A percentile compares a stretch with the other conserved stretches of the same genome.
Conservation (phyloP, 2,113 vertebrate genomes). For the Nansenia antarctica region DNA sequence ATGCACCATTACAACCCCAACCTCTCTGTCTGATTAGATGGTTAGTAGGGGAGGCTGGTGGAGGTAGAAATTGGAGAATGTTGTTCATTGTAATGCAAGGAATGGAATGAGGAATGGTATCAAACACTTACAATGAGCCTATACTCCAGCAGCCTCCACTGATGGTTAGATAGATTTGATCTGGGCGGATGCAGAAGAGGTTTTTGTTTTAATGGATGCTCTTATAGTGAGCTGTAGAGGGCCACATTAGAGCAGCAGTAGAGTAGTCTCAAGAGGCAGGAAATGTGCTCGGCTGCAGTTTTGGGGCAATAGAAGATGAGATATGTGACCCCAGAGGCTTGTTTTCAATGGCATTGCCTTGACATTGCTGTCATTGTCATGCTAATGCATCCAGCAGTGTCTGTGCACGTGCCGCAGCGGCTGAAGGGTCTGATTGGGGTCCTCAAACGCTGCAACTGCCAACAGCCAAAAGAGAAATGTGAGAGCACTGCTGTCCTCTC, state of each 20-base stretch:
- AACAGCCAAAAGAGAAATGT: conserved; percentile 12
- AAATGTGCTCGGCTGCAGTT: conserved; percentile 43
- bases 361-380: conserved; percentile 41
- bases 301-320: conserved; percentile 42
- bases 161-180: conserved; percentile 21
- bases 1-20: conserved; percentile 33
- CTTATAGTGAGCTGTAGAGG: conserved; percentile 30
- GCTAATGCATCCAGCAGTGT: conserved; percentile 33
- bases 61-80: no score
- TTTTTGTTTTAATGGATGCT: conserved; percentile 11
- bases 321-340: conserved; percentile 36
- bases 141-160: background rate
- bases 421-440: conserved; percentile 35
- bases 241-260: background rate
- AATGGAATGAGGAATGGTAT: no score
- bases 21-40: no score
- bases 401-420: conserved; percentile 29
- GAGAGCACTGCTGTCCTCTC: background rate
- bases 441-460: conserved; percentile 18
- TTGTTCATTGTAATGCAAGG: no score
- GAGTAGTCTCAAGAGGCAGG: conserved; percentile 39
- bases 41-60: no score
- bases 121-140: conserved; percentile 36
- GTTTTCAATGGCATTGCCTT: no score
- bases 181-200: conserved; percentile 4